Base-by-base conservation (phyloP, 1,140 invertebrate genomes). In the Archivesica marissinica region DNA sequence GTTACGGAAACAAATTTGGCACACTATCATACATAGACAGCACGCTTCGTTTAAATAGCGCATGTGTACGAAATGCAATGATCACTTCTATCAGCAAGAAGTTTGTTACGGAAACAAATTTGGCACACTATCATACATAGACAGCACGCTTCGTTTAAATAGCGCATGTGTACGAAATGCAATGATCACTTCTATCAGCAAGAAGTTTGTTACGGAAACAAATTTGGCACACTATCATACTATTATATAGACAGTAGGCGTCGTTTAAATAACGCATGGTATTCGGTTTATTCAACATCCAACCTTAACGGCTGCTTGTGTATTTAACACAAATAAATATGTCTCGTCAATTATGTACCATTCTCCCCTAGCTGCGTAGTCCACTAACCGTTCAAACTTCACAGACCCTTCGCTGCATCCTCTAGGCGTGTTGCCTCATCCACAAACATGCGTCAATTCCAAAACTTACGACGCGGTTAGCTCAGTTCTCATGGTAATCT, bases 21-120 rank as follows among this genome's bases (percentile, higher is more conserved):
- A 64, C 59, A 35, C 20, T 28, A 11, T 1, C 13, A 3, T 17
- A 15, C 9, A 17, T 33, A n/a, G 59, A 35, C 59, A 28, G 33
- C 11, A 4, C 2, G 15, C 30, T 35, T 2, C 20, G 30, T 20
- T 64, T 35, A 30, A 64, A 64, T 2, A 64, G n/a, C 2, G 59
- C 15, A 64, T n/a, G 9, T n/a, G n/a, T n/a, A n/a, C n/a, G n/a
- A n/a, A n/a, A n/a, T n/a, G n/a, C n/a, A n/a, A n/a, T n/a, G n/a
- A n/a, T 64, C 59, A 64, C 59, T 64, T 64, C 59, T 64, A 17
- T 2, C 1, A 6, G n/a, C 20, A 35, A 64, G 59, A 64, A 64
- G 59, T 1, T 64, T 33, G 59, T 64, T 7, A n/a, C 0, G n/a
- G 28, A 28, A 28, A 52, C 2, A 25, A 2, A 64, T 25, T 64